A percentile compares a stretch with the other conserved stretches of the same genome.
Evolutionary conservation across 2,113 vertebrate genomes (phyloP).

Genomic region (Tenrec ecaudatus): DNA sequence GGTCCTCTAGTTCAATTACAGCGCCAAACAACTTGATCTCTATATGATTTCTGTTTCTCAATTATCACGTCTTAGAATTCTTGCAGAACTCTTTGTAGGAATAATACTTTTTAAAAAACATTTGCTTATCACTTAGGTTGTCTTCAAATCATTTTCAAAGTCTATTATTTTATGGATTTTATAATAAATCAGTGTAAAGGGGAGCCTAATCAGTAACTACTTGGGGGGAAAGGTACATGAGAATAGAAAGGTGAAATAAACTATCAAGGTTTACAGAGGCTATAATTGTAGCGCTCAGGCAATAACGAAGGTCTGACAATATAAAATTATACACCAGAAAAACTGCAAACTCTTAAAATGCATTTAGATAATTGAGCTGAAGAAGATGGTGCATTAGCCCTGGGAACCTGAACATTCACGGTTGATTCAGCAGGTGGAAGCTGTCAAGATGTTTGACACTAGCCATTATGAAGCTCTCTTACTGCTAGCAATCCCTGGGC

Average conservation of each 20-base stretch:
- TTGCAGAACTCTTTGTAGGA: not conserved
- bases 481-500: not conserved
- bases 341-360: slow-evolving; percentile 24
- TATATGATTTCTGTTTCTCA: not conserved
- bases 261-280: not conserved
- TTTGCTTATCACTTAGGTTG: not conserved
- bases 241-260: not conserved
- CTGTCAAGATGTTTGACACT: slow-evolving; percentile 60
- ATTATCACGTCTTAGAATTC: not conserved
- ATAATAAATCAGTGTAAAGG: not conserved
- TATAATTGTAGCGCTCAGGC: not conserved
- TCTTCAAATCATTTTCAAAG: not conserved
- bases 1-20: not conserved
- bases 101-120: not conserved
- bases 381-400: slow-evolving; percentile 40
- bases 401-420: slow-evolving; percentile 19
- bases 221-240: not conserved
- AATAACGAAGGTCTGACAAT: not conserved
- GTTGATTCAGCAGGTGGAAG: slow-evolving; percentile 34
- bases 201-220: not conserved
- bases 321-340: slow-evolving; percentile 33
- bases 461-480: slow-evolving; percentile 29
- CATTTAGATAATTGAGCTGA: slow-evolving; percentile 55
- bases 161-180: not conserved
- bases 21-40: not conserved